Base-by-base conservation (phyloP, 1,140 invertebrate species). In the Trichonephila inaurata region DNA sequence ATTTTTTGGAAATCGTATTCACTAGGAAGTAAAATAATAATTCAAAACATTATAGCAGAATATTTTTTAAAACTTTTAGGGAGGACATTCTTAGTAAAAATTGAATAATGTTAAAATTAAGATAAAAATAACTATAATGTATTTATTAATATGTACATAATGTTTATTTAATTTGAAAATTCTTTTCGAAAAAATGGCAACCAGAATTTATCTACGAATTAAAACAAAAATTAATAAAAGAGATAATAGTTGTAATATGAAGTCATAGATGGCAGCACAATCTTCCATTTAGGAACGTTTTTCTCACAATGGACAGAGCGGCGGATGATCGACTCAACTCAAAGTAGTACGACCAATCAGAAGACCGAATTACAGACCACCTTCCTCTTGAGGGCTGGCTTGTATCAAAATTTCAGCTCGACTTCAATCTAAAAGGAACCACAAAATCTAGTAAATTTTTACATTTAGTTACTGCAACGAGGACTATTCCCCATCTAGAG, bases 291-390 rank as follows among this genome's bases (percentile, higher is more conserved):
- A 44, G 18, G 58, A 44, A 18, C 12, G 5, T 44, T 3, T 24
- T 44, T 64, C 33, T 4, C 10, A 18, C 62, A 44, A 21, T 44
- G 44, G 87, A 12, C 64, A 66, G 44, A 77, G n/a, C 86, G 86
- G 60, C 61, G 44, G 64, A 85, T 44, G 69, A 91, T 91, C 89
- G 51, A 91, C 72, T 91, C 51, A 91, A 72, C 51, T 58, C 28
- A 61, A 82, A 81, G 51, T 91, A 72, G 89, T 91, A 60, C 89
- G 62, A 66, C 90, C 90, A 92, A 92, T 92, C 90, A 92, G 90
- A 66, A 85, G 81, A 58, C 28, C 69, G 44, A 62, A 85, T 85
- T 81, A 51, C 60, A 83, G 90, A 44, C 90, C 90, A 92, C 69
- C 89, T 91, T 92, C 90, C 62, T 91, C 51, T 91, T 61, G 89